These are phyloP conservation scores for Antheraea assamensis DNA, from an alignment of 2,888 invertebrate genomes.

Conservation along the genomic window DNA sequence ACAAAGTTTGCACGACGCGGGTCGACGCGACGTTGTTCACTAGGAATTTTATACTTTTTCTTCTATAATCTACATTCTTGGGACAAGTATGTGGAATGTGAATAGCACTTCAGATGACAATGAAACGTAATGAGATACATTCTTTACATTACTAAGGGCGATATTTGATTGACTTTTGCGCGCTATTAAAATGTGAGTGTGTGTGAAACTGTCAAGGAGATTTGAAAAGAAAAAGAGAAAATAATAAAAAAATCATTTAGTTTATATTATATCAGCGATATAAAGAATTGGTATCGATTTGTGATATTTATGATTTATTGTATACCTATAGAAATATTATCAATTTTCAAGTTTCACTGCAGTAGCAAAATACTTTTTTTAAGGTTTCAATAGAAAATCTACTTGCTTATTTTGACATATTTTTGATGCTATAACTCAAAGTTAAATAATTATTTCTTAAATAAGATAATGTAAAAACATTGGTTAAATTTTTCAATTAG, in stretches of 20 bases:
- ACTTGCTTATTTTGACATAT: too few relatives aligned
- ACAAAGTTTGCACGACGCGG: slow-evolving; percentile 57
- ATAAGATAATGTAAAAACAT: not conserved
- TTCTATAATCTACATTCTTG: slow-evolving; percentile 68
- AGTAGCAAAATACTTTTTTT: too few relatives aligned
- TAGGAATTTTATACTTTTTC: slow-evolving; percentile 78
- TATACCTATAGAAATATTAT: not conserved
- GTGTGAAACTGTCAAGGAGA: not conserved
- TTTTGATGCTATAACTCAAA: not conserved
- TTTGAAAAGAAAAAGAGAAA: not conserved
- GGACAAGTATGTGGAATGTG: slow-evolving; percentile 47
- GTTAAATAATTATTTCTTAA: not conserved
- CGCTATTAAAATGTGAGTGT: not conserved
- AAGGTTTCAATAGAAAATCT: too few relatives aligned
- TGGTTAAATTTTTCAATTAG: not conserved
- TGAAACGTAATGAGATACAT: slow-evolving; percentile 54
- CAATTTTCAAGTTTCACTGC: too few relatives aligned
- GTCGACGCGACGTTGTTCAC: slow-evolving; percentile 34
- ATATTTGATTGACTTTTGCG: slow-evolving; percentile 31
- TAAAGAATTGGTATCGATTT: not conserved
- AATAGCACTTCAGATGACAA: slow-evolving; percentile 43
- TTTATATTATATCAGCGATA: not conserved
- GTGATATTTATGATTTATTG: not conserved
- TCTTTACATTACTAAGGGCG: slow-evolving; percentile 49
- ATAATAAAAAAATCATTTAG: not conserved